Percentiles rank a stretch among this genome's conserved stretches.
Conservation (phyloP, 2,888 invertebrate species). For the Toxonevra muliebris region DNA sequence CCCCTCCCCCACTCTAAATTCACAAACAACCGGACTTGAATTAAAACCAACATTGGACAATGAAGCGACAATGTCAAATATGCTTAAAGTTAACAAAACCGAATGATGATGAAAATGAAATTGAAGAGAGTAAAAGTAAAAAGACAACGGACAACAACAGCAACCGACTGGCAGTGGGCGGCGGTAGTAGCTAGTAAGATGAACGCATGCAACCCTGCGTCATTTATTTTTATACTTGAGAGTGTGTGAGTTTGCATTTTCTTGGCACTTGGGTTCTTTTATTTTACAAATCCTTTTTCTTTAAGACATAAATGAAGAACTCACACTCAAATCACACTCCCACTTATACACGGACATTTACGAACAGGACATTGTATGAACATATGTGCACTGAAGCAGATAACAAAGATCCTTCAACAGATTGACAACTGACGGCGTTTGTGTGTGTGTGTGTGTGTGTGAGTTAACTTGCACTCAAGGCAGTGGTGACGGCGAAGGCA, state of each 20-base stretch:
- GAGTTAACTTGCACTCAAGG: neutral
- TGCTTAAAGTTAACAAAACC: conserved; percentile 35
- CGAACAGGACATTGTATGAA: conserved; percentile 31
- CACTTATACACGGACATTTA: neutral
- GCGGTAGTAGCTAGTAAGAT: conserved; percentile 37
- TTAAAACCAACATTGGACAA: conserved; percentile 12
- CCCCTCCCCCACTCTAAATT: neutral
- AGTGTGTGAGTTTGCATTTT: too few species aligned
- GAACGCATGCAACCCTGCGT: conserved; percentile 33
- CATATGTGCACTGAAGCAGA: conserved; percentile 57
- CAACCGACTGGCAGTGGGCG: conserved; percentile 34
- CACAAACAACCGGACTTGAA: conserved; percentile 1
- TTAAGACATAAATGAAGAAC: too few species aligned
- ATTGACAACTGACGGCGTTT: conserved; percentile 44
- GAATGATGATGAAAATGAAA: conserved; percentile 20
- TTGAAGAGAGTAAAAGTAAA: conserved; percentile 12
- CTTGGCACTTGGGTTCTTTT: too few species aligned
- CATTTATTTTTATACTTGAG: neutral
- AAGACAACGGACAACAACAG: conserved; percentile 39
- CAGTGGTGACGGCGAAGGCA: neutral
- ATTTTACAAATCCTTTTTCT: too few species aligned
- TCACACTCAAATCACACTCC: too few species aligned
- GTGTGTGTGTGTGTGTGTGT: neutral
- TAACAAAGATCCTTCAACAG: conserved; percentile 61
- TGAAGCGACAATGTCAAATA: conserved; percentile 32